Percentiles rank a stretch among this genome's conserved stretches.
These are phyloP conservation scores for Seriola dumerili DNA, from an alignment of 2,113 vertebrate species.

Conservation along the genomic window DNA sequence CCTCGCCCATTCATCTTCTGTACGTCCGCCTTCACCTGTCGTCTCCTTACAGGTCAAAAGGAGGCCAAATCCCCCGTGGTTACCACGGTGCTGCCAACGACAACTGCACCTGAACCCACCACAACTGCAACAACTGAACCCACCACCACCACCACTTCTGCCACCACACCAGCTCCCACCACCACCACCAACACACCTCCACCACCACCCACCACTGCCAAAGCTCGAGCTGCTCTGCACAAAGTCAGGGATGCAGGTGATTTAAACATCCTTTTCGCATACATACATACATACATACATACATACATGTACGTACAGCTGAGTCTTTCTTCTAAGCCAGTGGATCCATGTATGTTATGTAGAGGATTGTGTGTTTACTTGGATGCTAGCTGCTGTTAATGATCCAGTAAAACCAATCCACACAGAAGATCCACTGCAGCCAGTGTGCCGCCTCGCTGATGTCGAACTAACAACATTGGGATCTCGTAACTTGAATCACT, in stretches of 20 bases:
- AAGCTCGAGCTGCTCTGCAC: constrained; percentile 79
- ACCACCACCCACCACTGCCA: constrained; percentile 76
- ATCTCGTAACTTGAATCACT: constrained; percentile 12
- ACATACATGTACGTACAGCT: constrained; percentile 9
- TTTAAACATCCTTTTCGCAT: neutral
- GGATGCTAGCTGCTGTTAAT: constrained; percentile 32
- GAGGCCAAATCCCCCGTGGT: constrained; percentile 62
- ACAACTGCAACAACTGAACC: constrained; percentile 65
- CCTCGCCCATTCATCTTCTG: constrained; percentile 19
- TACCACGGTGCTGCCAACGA: constrained; percentile 65
- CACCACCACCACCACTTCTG: constrained; percentile 56
- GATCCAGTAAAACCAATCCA: constrained; percentile 56
- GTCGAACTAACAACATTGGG: constrained; percentile 46
- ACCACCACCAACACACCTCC: constrained; percentile 61
- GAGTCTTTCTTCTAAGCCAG: constrained; percentile 15
- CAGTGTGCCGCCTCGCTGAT: neutral
- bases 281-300: neutral
- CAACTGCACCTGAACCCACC: constrained; percentile 73
- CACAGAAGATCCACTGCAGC: constrained; percentile 35
- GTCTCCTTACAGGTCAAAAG: constrained; percentile 77
- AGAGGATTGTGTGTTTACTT: constrained; percentile 47
- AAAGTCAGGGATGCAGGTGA: constrained; percentile 89
- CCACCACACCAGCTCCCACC: constrained; percentile 63
- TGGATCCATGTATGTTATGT: constrained; percentile 50
- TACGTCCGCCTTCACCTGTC: constrained; percentile 42